A percentile compares a stretch with the other conserved stretches of the same genome.
These are phyloP conservation scores for Brienomyrus longianalis DNA, from an alignment of 2,113 vertebrate species.

Conservation along the genomic window DNA sequence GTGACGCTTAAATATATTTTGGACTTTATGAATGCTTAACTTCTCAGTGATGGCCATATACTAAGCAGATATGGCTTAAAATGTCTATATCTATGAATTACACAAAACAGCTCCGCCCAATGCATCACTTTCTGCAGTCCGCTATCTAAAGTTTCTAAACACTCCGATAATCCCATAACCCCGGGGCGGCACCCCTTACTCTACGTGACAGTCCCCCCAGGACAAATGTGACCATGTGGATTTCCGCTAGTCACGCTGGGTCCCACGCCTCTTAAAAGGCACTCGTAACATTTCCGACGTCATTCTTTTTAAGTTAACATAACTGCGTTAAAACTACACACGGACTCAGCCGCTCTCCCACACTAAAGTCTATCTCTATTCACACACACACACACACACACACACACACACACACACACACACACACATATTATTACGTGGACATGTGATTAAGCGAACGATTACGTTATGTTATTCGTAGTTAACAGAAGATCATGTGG, in stretches of 20 bases:
- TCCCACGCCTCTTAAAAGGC: neutral
- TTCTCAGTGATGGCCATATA: neutral
- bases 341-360: neutral
- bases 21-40: neutral
- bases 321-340: neutral
- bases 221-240: neutral
- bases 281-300: neutral
- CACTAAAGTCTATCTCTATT: neutral
- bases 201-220: neutral
- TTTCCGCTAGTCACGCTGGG: neutral
- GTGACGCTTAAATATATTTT: neutral
- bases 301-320: neutral
- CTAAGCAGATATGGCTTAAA: neutral
- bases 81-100: neutral
- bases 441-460: neutral
- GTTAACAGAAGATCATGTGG: neutral
- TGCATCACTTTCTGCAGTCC: neutral
- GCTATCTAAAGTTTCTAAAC: neutral
- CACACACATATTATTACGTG: too few relatives aligned
- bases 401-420: too few relatives aligned
- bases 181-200: neutral
- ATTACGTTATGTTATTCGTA: neutral
- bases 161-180: neutral
- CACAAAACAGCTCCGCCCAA: neutral
- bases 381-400: too few relatives aligned